phyloP scores from a whole-genome alignment of 2,797 vertebrate genomes.

The Acridotheres tristis region DNA sequence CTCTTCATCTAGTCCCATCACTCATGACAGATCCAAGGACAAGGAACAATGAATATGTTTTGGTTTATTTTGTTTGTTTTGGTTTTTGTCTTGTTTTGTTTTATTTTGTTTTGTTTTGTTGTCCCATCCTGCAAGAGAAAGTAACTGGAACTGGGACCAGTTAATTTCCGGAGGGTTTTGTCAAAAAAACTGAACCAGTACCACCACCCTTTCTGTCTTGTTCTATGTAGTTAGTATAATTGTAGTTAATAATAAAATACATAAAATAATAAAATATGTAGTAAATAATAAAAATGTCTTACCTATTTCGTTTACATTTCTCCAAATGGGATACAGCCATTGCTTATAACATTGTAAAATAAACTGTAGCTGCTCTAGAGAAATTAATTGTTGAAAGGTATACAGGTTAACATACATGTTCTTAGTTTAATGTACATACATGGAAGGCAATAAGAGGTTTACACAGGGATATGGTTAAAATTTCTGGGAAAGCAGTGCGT shows the following conservation, averaged over 20 bases:
- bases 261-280: no score
- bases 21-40: neutral
- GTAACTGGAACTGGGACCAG: rapidly evolving
- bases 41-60: neutral
- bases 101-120: neutral
- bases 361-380: neutral
- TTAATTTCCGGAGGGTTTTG: neutral
- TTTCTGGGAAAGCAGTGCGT: neutral
- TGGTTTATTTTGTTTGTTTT: neutral
- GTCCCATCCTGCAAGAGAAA: neutral
- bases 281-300: neutral
- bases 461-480: neutral
- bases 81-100: neutral
- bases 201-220: neutral
- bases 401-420: neutral
- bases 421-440: neutral
- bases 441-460: neutral
- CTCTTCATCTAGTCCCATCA: neutral
- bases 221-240: neutral
- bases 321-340: neutral
- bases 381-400: neutral
- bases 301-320: neutral
- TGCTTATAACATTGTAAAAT: neutral
- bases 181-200: neutral
- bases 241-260: neutral